Conservation (phyloP, 2,797 vertebrate species). For the Telmatherina bonti region DNA sequence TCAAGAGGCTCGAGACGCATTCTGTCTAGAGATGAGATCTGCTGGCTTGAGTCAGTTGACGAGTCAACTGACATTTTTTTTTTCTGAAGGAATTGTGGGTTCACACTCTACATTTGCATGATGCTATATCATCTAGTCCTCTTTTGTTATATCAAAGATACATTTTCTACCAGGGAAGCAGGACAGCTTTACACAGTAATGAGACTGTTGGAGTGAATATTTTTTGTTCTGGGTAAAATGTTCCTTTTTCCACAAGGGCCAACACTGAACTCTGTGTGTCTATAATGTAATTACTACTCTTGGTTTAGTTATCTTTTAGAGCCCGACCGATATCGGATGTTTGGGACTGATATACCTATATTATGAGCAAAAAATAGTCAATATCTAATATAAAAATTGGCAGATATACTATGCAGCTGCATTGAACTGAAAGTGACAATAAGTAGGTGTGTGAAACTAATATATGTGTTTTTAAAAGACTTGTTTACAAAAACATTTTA, state of each 20-base stretch:
- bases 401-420: no score
- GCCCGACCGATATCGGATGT: no score
- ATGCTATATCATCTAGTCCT: neutral
- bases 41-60: constrained; percentile 22
- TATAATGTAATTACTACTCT: neutral
- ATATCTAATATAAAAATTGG: no score
- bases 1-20: constrained; percentile 32
- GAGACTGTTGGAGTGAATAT: neutral
- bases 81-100: neutral
- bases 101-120: neutral
- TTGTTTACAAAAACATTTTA: no score
- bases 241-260: neutral
- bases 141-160: no score
- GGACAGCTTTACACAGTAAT: neutral
- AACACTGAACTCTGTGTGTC: neutral
- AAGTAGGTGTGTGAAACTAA: no score
- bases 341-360: no score
- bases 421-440: no score
- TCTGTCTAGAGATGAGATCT: constrained; percentile 31
- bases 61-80: constrained; percentile 13
- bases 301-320: no score
- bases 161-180: no score
- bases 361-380: no score
- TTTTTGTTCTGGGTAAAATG: neutral
- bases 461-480: no score